phyloP scores from a whole-genome alignment of 2,888 invertebrate genomes.

The Dicyrtoma fusca region DNA sequence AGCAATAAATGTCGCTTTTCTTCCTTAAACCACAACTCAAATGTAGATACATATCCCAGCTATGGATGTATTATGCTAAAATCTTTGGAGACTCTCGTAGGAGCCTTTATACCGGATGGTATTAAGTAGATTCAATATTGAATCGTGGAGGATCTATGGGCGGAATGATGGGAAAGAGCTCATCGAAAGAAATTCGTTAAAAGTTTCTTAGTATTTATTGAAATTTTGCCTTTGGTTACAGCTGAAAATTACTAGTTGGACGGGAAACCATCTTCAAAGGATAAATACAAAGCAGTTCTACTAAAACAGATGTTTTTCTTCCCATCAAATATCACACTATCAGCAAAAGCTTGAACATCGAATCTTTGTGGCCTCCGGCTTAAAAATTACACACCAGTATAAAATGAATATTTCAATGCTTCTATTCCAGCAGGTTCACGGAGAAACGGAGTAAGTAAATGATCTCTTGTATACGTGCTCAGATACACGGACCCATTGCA shows the following conservation, averaged over 20 bases:
- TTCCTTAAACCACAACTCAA: too few species aligned
- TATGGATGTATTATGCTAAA: too few species aligned
- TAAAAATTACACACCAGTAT: background rate
- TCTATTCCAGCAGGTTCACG: background rate
- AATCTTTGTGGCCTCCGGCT: conserved; percentile 3
- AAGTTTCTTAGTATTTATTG: conserved; percentile 23
- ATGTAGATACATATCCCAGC: too few species aligned
- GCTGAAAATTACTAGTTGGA: conserved; percentile 7
- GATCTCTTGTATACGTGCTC: background rate
- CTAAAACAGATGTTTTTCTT: conserved; percentile 21
- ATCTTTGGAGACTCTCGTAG: too few species aligned
- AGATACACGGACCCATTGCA: background rate
- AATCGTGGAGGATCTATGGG: too few species aligned
- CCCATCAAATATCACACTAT: conserved; percentile 24
- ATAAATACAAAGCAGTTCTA: conserved; percentile 18
- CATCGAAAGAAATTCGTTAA: too few species aligned
- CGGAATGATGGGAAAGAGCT: too few species aligned
- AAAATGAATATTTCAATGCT: conserved; percentile 3
- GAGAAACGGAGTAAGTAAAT: background rate
- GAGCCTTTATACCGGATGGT: too few species aligned
- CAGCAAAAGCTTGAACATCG: background rate
- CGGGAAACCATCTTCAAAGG: conserved; percentile 11
- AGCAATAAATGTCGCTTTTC: too few species aligned
- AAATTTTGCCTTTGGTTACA: conserved; percentile 31
- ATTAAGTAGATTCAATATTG: too few species aligned